phyloP scores from a whole-genome alignment of 2,797 vertebrate genomes.

The Anisognathus igniventris region DNA sequence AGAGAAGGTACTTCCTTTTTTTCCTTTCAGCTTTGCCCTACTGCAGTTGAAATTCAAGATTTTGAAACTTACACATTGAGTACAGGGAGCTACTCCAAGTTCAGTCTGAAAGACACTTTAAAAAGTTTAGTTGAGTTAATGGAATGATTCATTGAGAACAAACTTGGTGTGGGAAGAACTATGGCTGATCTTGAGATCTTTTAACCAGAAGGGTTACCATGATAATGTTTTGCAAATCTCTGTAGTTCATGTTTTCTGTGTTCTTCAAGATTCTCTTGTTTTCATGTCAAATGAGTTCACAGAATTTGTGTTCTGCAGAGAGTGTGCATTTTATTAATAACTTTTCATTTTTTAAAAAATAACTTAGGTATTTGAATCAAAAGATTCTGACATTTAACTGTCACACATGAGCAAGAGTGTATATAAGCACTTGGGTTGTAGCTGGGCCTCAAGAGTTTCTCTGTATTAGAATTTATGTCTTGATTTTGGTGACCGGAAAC shows the following conservation, averaged over 20 bases:
- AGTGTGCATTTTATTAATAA: not conserved
- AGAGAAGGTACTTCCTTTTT: slow-evolving; percentile 79
- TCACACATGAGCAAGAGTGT: not conserved
- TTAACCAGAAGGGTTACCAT: not conserved
- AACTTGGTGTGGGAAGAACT: not conserved
- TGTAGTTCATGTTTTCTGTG: not conserved
- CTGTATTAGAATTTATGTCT: not conserved
- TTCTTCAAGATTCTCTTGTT: not conserved
- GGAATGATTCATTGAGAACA: not conserved
- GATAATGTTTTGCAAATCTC: not conserved
- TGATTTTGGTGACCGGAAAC: not conserved
- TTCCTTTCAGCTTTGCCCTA: not conserved
- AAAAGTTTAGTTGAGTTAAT: not conserved
- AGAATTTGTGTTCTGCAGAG: not conserved
- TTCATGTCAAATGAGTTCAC: not conserved
- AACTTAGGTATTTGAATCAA: not conserved
- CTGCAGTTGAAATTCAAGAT: not conserved
- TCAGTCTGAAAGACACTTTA: not conserved
- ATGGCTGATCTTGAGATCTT: not conserved
- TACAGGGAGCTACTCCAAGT: not conserved
- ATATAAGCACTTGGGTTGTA: not conserved
- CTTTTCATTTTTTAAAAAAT: not conserved
- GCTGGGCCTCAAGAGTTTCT: not conserved
- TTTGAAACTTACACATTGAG: not conserved
- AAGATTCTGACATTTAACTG: not conserved